Evolutionary conservation across 2,888 invertebrate species (phyloP).

Genomic region (Lepidocyrtoides sp.): DNA sequence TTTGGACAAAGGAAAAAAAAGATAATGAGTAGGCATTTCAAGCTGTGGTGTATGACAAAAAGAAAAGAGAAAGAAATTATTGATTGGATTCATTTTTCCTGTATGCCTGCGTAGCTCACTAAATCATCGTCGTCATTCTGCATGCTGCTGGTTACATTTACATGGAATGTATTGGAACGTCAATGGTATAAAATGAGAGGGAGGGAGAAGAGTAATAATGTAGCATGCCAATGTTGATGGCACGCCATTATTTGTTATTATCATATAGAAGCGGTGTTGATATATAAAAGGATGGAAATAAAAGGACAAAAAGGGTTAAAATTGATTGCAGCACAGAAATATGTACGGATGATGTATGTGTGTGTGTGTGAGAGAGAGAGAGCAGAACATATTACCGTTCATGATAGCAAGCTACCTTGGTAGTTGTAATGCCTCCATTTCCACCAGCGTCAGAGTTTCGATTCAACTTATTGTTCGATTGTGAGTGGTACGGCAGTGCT

Average conservation of each 20-base stretch:
- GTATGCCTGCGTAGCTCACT: neutral
- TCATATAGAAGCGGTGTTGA: too few species aligned
- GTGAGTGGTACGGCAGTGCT: constrained; percentile 62
- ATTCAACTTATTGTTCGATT: neutral
- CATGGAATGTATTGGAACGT: constrained; percentile 10
- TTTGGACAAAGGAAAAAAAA: neutral
- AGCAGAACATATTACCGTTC: neutral
- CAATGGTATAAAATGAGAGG: constrained; percentile 33
- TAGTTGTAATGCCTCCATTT: neutral
- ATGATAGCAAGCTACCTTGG: constrained; percentile 59
- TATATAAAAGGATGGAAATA: neutral
- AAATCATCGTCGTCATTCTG: neutral
- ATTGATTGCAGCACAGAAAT: constrained; percentile 28
- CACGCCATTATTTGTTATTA: too few species aligned
- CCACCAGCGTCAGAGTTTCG: constrained; percentile 58
- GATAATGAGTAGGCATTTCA: neutral
- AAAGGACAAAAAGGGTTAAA: constrained; percentile 19
- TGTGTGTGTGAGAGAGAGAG: neutral
- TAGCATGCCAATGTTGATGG: constrained; percentile 23
- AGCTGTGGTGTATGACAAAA: neutral
- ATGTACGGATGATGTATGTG: too few species aligned
- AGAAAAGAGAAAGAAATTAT: constrained; percentile 1
- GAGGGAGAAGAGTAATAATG: neutral
- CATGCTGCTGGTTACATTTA: neutral
- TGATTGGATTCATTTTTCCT: constrained; percentile 51